Conservation (phyloP, 2,113 vertebrate genomes). For the Peromyscus leucopus region DNA sequence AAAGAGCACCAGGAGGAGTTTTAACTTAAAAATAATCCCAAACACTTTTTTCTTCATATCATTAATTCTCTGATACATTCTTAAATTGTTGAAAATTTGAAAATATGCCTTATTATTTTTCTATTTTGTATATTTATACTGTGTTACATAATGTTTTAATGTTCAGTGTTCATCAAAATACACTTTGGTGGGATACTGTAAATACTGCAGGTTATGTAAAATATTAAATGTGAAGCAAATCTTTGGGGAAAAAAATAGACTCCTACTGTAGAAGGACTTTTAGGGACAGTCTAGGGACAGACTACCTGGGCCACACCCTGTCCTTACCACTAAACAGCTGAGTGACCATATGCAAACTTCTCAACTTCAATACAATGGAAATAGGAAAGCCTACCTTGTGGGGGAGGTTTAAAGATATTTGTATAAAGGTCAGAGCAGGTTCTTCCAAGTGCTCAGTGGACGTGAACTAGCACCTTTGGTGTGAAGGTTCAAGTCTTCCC, state of each 20-base stretch:
- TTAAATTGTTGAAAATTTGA: constrained; percentile 28
- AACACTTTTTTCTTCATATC: constrained; percentile 41
- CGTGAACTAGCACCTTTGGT: neutral
- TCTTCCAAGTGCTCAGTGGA: neutral
- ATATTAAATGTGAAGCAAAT: constrained; percentile 41
- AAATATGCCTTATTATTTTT: neutral
- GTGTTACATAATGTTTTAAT: neutral
- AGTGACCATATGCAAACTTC: neutral
- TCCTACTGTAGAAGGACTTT: neutral
- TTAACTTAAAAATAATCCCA: constrained; percentile 52
- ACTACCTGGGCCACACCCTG: neutral
- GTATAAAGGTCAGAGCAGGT: neutral
- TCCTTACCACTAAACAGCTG: neutral
- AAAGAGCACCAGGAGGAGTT: constrained; percentile 30
- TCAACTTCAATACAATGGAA: neutral
- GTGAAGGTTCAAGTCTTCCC: neutral
- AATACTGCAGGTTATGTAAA: constrained; percentile 41
- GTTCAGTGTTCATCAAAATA: neutral
- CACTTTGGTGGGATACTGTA: constrained; percentile 32
- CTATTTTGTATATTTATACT: neutral
- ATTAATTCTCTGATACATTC: constrained; percentile 2
- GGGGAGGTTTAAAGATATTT: neutral
- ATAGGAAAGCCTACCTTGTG: neutral
- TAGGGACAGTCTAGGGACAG: neutral
- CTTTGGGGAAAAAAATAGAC: neutral